Evolutionary conservation across 2,797 vertebrate genomes (phyloP), one percentile per base, ranked within the genome.

Genomic region (Vipera latastei): DNA sequence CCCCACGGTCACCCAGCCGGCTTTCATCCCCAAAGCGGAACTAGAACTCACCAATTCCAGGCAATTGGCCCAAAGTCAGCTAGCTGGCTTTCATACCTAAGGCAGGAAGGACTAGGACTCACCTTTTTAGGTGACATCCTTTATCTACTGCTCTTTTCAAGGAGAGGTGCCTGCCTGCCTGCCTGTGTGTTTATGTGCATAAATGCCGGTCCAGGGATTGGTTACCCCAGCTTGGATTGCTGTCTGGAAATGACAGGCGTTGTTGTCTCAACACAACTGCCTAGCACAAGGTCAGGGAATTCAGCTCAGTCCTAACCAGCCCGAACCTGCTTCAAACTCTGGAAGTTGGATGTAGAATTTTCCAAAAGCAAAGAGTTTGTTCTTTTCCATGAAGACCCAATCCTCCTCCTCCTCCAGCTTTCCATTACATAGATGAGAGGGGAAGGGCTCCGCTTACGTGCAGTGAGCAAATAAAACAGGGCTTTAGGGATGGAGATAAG

Each of bases 91-190:
- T 32, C 28, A n/a, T 1, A 12, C 1, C 63, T 4, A 65, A 65
- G 0, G 2, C 63, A 65, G 0, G 0, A 0, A n/a, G 1, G 4
- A n/a, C 61, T 6, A n/a, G 63, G 12, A n/a, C 1, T 65, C 28
- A n/a, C 63, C 63, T 65, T 65, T 65, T 16, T 16, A 78, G 6
- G 18, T 22, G 69, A 78, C 32, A 78, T 18, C 38, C 32, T 78
- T 78, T 44, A 44, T 20, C 32, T 22, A 9, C 18, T 18, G 22
- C 7, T 44, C 32, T 78, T 78, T 78, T 44, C 38, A 78, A 44
- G 32, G 69, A 38, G 32, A 32, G 69, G 38, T 78, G 38, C 6
- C 65, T 78, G 38, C 6, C 65, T 78, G 38, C 12, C 55, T 51
- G 25, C 3, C 7, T 13, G 55, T 11, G 4, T 83, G 7, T 90